These are phyloP conservation scores for Dendrolimus pini DNA, from an alignment of 2,888 invertebrate genomes.

Conservation along the genomic window DNA sequence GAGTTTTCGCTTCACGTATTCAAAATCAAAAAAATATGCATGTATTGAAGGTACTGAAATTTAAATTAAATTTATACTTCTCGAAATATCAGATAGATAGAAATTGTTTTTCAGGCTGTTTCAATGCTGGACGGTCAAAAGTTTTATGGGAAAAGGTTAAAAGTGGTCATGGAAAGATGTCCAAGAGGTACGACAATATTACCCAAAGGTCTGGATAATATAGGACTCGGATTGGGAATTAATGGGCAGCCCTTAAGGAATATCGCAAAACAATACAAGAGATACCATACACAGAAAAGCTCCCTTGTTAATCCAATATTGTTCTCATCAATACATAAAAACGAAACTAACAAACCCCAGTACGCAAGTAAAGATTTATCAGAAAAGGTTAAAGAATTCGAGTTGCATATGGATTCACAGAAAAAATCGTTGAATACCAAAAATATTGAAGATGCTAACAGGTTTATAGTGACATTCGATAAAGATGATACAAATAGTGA, in stretches of 20 bases:
- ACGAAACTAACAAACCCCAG: background rate
- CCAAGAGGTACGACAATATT: constrained; percentile 24
- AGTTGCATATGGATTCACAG: background rate
- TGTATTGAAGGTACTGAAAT: too few relatives aligned
- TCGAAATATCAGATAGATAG: too few relatives aligned
- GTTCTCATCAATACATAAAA: constrained; percentile 5
- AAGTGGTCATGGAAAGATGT: constrained; percentile 31
- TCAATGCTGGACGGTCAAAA: constrained; percentile 52
- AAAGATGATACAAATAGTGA: background rate
- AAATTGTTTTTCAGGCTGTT: constrained; percentile 43
- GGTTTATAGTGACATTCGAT: background rate
- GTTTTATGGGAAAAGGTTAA: constrained; percentile 36
- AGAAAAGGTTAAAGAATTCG: background rate
- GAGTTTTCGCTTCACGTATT: too few relatives aligned
- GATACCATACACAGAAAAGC: constrained; percentile 26
- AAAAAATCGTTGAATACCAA: background rate
- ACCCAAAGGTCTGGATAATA: constrained; percentile 41
- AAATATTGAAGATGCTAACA: background rate
- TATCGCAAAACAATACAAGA: constrained; percentile 37
- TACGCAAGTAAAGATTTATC: background rate
- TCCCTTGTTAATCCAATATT: constrained; percentile 20
- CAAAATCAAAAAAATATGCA: too few relatives aligned
- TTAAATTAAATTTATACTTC: too few relatives aligned
- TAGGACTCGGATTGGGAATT: constrained; percentile 48
- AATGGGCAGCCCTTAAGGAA: constrained; percentile 41